These are phyloP conservation scores for Silurus lanzhouensis DNA, from an alignment of 2,797 vertebrate genomes.

Conservation along the genomic window DNA sequence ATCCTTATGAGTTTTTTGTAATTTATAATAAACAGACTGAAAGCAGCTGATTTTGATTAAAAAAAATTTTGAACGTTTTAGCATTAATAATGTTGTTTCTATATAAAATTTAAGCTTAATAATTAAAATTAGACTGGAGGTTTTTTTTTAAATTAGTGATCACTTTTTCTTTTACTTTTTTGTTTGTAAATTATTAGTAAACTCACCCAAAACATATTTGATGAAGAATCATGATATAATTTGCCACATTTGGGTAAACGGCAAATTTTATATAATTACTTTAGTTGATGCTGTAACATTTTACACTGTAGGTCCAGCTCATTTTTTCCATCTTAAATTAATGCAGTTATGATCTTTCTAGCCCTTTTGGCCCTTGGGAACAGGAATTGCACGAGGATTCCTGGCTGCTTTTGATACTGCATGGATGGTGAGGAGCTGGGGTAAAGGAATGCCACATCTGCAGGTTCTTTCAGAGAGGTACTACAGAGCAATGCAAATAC, in stretches of 20 bases:
- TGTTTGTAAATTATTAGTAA: not conserved
- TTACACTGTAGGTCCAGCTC: too few relatives aligned
- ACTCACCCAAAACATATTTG: not conserved
- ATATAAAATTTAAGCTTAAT: not conserved
- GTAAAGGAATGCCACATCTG: conserved; percentile 72
- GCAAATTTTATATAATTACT: not conserved
- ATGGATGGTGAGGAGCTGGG: conserved; percentile 93
- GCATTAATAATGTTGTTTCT: not conserved
- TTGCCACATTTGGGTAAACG: not conserved
- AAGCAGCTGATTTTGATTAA: not conserved
- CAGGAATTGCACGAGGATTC: conserved; percentile 90
- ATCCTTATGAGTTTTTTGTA: not conserved
- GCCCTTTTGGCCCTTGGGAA: conserved; percentile 97
- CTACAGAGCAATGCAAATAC: not conserved
- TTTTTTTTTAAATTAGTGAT: not conserved
- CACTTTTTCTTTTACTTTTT: not conserved
- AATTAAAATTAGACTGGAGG: not conserved
- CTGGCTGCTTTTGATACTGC: conserved; percentile 87
- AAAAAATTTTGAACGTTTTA: not conserved
- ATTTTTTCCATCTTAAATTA: not conserved
- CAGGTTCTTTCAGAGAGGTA: conserved; percentile 87
- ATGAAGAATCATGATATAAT: not conserved
- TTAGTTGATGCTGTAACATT: not conserved
- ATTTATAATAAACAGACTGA: too few relatives aligned
- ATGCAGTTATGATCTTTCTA: conserved; percentile 57